Percentiles rank a stretch among this genome's conserved stretches.
phyloP scores from a whole-genome alignment of 2,113 vertebrate species.

The Chunga burmeisteri region DNA sequence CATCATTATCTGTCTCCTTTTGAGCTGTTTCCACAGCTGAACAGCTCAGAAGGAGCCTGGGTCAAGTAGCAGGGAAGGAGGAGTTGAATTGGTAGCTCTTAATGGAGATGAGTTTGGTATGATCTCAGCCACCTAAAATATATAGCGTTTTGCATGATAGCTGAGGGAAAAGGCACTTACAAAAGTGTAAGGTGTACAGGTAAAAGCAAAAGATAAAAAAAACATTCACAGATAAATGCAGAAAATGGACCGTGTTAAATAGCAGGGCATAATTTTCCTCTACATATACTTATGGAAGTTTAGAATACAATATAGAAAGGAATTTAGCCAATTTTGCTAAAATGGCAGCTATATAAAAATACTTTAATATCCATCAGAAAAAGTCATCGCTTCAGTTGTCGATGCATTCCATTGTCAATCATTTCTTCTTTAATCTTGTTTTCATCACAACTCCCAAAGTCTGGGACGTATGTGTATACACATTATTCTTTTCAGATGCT shows the following conservation, averaged over 20 bases:
- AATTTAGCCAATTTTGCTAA: neutral
- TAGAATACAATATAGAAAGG: neutral
- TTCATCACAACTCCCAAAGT: neutral
- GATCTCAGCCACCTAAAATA: neutral
- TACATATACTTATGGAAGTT: neutral
- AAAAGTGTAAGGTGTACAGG: neutral
- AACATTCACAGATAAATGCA: neutral
- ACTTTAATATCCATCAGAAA: neutral
- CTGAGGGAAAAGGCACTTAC: neutral
- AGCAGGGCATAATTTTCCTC: neutral
- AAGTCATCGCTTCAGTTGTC: neutral
- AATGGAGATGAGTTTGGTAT: neutral
- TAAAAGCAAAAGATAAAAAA: neutral
- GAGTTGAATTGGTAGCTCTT: neutral
- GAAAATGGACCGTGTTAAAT: neutral
- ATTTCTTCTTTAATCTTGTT: neutral
- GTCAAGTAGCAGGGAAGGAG: neutral
- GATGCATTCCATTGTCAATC: neutral
- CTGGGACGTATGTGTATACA: neutral
- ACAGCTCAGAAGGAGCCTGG: neutral
- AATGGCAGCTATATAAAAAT: neutral
- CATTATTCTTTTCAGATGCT: neutral
- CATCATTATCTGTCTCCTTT: neutral
- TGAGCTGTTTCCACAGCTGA: constrained; percentile 7
- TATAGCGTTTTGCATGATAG: neutral